Conservation (phyloP, 2,113 vertebrate genomes). For the Xiphophorus couchianus region DNA sequence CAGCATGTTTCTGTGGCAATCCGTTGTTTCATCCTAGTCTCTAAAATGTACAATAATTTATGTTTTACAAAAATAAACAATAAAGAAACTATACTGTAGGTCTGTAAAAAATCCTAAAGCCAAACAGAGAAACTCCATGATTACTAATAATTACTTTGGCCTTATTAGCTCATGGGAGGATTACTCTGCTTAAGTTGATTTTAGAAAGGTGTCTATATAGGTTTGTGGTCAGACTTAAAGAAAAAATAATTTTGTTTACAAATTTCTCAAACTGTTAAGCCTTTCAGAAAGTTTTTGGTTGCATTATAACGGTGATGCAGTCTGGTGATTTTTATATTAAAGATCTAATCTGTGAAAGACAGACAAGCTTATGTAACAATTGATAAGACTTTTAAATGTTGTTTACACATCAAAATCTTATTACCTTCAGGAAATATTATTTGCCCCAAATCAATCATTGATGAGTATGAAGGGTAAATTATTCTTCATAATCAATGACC, state of each 20-base stretch:
- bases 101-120: background rate
- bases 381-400: too few species aligned
- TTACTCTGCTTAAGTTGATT: too few species aligned
- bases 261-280: background rate
- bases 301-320: background rate
- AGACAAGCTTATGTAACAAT: background rate
- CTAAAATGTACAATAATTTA: too few species aligned
- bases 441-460: too few species aligned
- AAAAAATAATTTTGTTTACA: background rate
- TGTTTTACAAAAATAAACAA: background rate
- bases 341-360: background rate
- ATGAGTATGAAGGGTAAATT: too few species aligned
- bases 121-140: too few species aligned
- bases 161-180: too few species aligned
- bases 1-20: background rate
- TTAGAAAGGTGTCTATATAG: too few species aligned
- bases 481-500: too few species aligned
- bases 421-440: too few species aligned
- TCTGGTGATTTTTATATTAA: conserved; percentile 1
- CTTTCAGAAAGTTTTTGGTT: background rate
- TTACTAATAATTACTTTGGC: too few species aligned
- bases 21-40: background rate
- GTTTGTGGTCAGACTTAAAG: background rate
- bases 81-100: background rate
- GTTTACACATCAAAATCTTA: too few species aligned